Evolutionary conservation across 1,140 invertebrate species (phyloP).

Genomic region (Heliconius eleuchia): DNA sequence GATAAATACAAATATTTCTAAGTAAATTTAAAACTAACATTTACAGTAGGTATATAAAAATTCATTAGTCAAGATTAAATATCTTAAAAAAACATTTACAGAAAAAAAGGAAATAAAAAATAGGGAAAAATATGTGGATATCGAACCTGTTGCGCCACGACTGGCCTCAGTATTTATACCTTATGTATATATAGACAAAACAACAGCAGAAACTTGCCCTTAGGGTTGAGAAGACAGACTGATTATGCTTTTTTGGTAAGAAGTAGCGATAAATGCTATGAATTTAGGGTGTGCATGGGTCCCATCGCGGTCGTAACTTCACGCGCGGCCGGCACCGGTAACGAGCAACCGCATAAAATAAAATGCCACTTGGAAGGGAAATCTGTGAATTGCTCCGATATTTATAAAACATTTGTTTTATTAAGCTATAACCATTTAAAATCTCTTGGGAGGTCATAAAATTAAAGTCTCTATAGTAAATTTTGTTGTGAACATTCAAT

Average conservation of each 20-base stretch:
- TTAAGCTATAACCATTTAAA: conserved; percentile 29
- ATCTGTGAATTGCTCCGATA: conserved; percentile 51
- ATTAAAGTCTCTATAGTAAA: background rate
- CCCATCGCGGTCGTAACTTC: conserved; percentile 75
- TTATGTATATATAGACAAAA: background rate
- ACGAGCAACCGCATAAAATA: conserved; percentile 78
- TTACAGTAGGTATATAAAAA: too few species aligned
- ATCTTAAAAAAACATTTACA: too few species aligned
- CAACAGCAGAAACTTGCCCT: conserved; percentile 10
- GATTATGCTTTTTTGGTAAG: conserved; percentile 36
- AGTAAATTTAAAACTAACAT: too few species aligned
- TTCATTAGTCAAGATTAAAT: too few species aligned
- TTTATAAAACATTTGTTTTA: conserved; percentile 42
- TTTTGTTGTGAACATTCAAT: background rate
- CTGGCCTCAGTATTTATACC: too few species aligned
- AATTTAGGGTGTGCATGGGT: conserved; percentile 45
- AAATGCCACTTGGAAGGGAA: conserved; percentile 75
- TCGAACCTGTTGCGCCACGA: too few species aligned
- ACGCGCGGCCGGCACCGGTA: conserved; percentile 73
- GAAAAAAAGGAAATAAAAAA: too few species aligned
- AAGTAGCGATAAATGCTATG: conserved; percentile 39
- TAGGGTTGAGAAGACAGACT: conserved; percentile 24
- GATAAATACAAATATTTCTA: too few species aligned
- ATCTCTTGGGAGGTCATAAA: background rate
- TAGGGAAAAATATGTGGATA: too few species aligned